A percentile compares a stretch with the other conserved stretches of the same genome.
phyloP scores from a whole-genome alignment of 2,113 vertebrate species.

The Actenoides lindsayi region DNA sequence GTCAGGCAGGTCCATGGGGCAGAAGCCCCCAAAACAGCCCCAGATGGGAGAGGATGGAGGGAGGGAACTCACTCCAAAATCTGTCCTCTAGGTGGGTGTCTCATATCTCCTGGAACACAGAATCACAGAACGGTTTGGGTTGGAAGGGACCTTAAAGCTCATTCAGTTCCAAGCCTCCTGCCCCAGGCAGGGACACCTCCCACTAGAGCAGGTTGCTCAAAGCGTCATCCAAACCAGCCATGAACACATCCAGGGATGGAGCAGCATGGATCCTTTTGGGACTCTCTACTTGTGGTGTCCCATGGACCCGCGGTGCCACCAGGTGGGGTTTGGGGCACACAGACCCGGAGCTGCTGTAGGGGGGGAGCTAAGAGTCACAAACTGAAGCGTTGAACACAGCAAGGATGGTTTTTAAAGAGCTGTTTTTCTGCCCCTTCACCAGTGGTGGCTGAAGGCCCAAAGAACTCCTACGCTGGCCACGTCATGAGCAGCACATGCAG shows the following conservation, averaged over 20 bases:
- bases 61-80: neutral
- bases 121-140: too few relatives aligned
- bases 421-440: fast-evolving
- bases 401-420: neutral
- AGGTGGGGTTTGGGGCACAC: neutral
- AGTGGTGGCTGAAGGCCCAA: neutral
- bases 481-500: neutral
- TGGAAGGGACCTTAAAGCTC: too few relatives aligned
- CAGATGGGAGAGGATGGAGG: neutral
- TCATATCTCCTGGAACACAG: neutral
- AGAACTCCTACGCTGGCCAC: too few relatives aligned
- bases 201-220: too few relatives aligned
- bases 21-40: neutral
- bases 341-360: neutral
- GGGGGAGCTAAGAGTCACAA: neutral
- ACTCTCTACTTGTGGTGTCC: fast-evolving
- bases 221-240: too few relatives aligned
- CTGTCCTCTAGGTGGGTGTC: neutral
- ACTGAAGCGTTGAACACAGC: neutral
- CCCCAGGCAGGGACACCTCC: too few relatives aligned
- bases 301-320: neutral
- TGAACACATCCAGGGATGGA: too few relatives aligned
- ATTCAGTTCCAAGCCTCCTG: too few relatives aligned
- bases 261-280: neutral
- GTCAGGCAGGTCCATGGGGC: neutral